Percentiles rank a stretch among this genome's conserved stretches.
phyloP scores from a whole-genome alignment of 2,888 invertebrate species.

The Drosophila formosana region DNA sequence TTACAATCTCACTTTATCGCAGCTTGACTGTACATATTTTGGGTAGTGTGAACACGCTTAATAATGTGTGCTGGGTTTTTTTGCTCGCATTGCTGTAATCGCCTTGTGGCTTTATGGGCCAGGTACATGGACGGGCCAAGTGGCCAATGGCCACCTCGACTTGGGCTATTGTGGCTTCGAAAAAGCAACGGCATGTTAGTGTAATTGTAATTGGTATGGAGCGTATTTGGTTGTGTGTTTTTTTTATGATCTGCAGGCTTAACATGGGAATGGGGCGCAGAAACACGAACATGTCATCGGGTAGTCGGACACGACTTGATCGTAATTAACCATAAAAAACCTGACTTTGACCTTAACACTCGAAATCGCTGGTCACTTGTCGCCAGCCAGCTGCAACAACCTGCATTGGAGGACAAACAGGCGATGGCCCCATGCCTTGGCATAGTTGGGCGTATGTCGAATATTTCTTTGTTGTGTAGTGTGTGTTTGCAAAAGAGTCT shows the following conservation, averaged over 20 bases:
- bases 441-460: conserved; percentile 57
- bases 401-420: conserved; percentile 34
- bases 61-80: conserved; percentile 22
- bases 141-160: conserved; percentile 45
- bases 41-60: conserved; percentile 16
- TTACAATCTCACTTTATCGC: no score
- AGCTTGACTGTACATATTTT: background rate
- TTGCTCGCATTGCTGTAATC: conserved; percentile 35
- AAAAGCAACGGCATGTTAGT: conserved; percentile 40
- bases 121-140: conserved; percentile 28
- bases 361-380: conserved; percentile 46
- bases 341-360: conserved; percentile 82
- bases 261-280: conserved; percentile 58
- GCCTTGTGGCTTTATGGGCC: conserved; percentile 54
- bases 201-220: conserved; percentile 34
- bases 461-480: background rate
- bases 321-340: conserved; percentile 75
- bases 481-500: conserved; percentile 42
- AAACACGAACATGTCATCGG: conserved; percentile 51
- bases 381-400: conserved; percentile 41
- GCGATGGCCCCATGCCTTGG: conserved; percentile 49
- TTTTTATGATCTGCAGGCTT: conserved; percentile 23
- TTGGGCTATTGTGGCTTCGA: conserved; percentile 21
- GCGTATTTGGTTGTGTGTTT: conserved; percentile 16
- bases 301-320: conserved; percentile 36